Conservation (phyloP, 2,797 vertebrate species). For the Rhincodon typus region DNA sequence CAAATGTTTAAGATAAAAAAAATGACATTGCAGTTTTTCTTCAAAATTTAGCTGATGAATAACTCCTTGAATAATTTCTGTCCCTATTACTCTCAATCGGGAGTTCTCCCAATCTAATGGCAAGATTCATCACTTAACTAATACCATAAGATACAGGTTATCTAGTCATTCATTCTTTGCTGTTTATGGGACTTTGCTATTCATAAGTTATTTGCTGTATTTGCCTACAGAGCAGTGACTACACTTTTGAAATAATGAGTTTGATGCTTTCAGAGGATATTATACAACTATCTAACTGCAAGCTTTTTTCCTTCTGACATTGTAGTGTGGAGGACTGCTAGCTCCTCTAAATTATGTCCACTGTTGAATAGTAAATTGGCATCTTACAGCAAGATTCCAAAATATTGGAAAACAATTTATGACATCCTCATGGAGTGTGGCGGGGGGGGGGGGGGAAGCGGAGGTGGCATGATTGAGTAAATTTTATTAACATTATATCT, state of each 20-base stretch:
- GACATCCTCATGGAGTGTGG: no score
- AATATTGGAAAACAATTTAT: background rate
- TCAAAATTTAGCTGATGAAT: background rate
- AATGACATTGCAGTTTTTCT: background rate
- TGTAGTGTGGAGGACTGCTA: background rate
- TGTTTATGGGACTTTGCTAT: background rate
- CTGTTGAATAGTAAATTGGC: background rate
- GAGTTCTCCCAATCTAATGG: background rate
- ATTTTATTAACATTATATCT: background rate
- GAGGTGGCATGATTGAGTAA: background rate
- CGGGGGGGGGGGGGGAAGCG: no score
- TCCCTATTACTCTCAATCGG: background rate
- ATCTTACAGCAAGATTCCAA: background rate
- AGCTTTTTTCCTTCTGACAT: background rate
- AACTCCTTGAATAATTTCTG: background rate
- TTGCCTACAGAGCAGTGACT: background rate
- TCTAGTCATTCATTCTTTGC: background rate
- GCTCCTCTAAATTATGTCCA: background rate
- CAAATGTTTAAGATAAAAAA: background rate
- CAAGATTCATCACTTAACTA: background rate
- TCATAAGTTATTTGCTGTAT: background rate
- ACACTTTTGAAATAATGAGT: background rate
- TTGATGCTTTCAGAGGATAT: background rate
- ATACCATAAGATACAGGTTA: background rate
- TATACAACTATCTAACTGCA: background rate